A percentile compares a stretch with the other conserved stretches of the same genome.
These are phyloP conservation scores for Ecliptopera silaceata DNA, from an alignment of 2,888 invertebrate genomes.

Conservation along the genomic window DNA sequence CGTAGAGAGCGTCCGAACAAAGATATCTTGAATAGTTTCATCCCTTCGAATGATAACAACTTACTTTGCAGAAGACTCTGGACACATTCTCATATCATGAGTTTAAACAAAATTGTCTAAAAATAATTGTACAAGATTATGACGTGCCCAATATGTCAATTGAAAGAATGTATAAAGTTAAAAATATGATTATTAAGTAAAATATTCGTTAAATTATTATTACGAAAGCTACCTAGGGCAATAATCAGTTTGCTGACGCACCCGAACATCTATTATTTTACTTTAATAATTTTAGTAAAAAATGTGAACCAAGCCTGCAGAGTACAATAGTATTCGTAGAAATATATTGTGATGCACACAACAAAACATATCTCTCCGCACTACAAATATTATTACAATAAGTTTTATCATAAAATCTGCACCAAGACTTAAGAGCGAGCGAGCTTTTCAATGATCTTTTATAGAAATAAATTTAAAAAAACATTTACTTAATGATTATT, in stretches of 20 bases:
- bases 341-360: constrained; percentile 41
- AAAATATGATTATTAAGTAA: constrained; percentile 53
- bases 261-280: constrained; percentile 21
- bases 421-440: background rate
- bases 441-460: background rate
- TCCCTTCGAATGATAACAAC: constrained; percentile 40
- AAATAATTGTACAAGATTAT: constrained; percentile 75
- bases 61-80: constrained; percentile 52
- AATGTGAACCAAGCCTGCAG: constrained; percentile 60
- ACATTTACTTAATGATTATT: background rate
- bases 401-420: constrained; percentile 3
- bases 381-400: constrained; percentile 37
- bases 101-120: constrained; percentile 35
- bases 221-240: constrained; percentile 45
- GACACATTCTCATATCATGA: constrained; percentile 32
- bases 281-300: constrained; percentile 16
- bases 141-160: constrained; percentile 81
- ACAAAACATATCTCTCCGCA: constrained; percentile 45
- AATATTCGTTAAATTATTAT: constrained; percentile 35
- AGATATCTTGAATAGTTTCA: constrained; percentile 20
- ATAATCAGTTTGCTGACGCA: constrained; percentile 27
- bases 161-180: constrained; percentile 76
- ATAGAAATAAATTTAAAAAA: background rate
- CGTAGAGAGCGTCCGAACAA: too few species aligned
- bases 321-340: constrained; percentile 72